phyloP scores from a whole-genome alignment of 2,113 vertebrate species.

The Lepisosteus osseus region DNA sequence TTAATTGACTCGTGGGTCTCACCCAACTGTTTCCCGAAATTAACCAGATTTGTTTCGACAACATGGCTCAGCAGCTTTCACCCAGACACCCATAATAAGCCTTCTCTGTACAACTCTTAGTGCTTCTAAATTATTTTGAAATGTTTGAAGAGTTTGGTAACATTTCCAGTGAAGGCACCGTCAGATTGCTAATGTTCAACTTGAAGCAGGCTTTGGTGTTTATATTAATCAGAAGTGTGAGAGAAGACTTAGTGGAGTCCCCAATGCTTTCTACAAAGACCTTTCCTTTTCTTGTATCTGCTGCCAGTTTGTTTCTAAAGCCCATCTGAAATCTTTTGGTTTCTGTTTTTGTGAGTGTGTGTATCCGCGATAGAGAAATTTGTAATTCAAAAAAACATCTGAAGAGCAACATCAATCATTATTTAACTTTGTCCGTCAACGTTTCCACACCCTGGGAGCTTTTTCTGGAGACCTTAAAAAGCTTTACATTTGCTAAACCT shows the following conservation, averaged over 20 bases:
- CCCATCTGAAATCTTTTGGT: not conserved
- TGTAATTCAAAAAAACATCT: not conserved
- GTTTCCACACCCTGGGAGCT: not conserved
- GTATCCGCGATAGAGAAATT: not conserved
- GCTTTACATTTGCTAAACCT: not conserved
- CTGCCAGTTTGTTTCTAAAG: not conserved
- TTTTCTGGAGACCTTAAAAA: no score
- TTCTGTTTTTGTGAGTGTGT: not conserved
- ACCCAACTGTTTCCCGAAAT: no score
- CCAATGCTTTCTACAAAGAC: conserved; percentile 13
- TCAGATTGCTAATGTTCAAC: conserved; percentile 1
- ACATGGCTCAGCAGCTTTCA: no score
- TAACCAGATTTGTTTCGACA: no score
- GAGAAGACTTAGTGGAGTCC: conserved; percentile 1
- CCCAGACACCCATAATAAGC: no score
- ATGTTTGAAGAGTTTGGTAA: no score
- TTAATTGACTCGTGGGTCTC: no score
- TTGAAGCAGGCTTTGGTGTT: conserved; percentile 6
- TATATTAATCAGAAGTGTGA: conserved; percentile 6
- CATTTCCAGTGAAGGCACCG: not conserved
- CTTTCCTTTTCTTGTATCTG: not conserved
- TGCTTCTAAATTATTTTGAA: no score
- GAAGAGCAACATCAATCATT: not conserved
- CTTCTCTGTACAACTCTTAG: no score
- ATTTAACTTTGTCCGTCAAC: not conserved